These are phyloP conservation scores for Myotis planiceps DNA, from an alignment of 2,797 vertebrate species.

Conservation along the genomic window DNA sequence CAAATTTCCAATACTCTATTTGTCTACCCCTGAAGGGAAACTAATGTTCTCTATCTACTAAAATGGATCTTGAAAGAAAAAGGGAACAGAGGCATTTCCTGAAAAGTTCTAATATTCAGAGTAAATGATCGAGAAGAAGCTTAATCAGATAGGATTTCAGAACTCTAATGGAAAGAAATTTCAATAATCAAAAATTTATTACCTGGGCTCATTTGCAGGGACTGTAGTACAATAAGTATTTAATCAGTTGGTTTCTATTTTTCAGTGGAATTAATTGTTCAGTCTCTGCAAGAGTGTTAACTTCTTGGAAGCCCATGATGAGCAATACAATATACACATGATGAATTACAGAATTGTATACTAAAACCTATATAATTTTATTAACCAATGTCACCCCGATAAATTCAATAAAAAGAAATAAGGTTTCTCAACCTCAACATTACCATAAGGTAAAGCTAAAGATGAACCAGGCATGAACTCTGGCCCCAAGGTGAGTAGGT, in stretches of 20 bases:
- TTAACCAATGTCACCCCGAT: background rate
- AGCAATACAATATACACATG: background rate
- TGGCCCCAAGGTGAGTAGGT: background rate
- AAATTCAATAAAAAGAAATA: background rate
- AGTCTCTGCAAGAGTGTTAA: background rate
- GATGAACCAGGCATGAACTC: background rate
- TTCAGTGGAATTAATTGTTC: background rate
- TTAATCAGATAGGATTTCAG: constrained; percentile 17
- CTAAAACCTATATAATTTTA: background rate
- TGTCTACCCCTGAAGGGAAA: constrained; percentile 48
- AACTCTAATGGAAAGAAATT: constrained; percentile 30
- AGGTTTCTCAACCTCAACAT: background rate
- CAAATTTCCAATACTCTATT: constrained; percentile 31
- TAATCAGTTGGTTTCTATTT: constrained; percentile 9
- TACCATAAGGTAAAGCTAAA: background rate
- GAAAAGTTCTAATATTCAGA: background rate
- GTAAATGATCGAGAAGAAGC: constrained; percentile 39
- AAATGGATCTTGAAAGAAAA: constrained; percentile 41
- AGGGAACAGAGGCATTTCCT: background rate
- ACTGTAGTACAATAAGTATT: background rate
- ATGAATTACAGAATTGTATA: background rate
- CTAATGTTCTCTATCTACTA: constrained; percentile 59
- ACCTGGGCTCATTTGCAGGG: background rate
- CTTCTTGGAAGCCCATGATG: background rate
- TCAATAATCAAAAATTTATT: constrained; percentile 43